phyloP scores from a whole-genome alignment of 2,888 invertebrate species.

The Drosophila algonquin region DNA sequence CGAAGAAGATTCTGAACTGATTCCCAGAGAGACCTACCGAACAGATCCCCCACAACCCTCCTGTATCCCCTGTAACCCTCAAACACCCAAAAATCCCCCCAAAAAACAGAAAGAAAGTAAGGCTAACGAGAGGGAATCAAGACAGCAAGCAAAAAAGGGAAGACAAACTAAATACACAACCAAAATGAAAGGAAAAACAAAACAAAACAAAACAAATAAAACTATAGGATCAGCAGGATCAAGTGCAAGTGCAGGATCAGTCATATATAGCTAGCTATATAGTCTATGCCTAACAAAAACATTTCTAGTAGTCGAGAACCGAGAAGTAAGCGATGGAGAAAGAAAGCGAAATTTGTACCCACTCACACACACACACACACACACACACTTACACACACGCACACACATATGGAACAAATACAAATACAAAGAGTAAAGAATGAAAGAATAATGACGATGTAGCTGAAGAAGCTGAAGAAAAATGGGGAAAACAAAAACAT shows the following conservation, averaged over 20 bases:
- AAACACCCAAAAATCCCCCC: neutral
- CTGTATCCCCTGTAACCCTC: neutral
- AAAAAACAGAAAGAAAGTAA: neutral
- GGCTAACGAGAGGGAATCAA: conserved; percentile 40
- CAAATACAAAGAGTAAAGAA: conserved; percentile 65
- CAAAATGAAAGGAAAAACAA: conserved; percentile 12
- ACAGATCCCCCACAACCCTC: conserved; percentile 10
- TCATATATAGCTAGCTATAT: conserved; percentile 66
- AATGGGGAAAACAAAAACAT: conserved; percentile 60
- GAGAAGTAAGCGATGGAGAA: conserved; percentile 7
- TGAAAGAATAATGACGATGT: conserved; percentile 44
- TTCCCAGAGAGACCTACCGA: conserved; percentile 80
- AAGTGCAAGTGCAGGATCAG: conserved; percentile 18
- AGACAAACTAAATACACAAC: conserved; percentile 6
- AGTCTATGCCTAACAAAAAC: conserved; percentile 58
- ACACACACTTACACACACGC: conserved; percentile 23
- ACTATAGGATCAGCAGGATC: conserved; percentile 41
- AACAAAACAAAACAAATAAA: conserved; percentile 85
- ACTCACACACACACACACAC: conserved; percentile 25
- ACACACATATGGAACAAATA: conserved; percentile 13
- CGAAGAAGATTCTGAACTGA: conserved; percentile 17
- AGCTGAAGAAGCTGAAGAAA: conserved; percentile 43
- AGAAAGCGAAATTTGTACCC: conserved; percentile 24
- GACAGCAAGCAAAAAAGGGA: conserved; percentile 23
- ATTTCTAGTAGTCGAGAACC: conserved; percentile 52